phyloP scores from a whole-genome alignment of 2,888 invertebrate species.

The Andrena marginata region DNA sequence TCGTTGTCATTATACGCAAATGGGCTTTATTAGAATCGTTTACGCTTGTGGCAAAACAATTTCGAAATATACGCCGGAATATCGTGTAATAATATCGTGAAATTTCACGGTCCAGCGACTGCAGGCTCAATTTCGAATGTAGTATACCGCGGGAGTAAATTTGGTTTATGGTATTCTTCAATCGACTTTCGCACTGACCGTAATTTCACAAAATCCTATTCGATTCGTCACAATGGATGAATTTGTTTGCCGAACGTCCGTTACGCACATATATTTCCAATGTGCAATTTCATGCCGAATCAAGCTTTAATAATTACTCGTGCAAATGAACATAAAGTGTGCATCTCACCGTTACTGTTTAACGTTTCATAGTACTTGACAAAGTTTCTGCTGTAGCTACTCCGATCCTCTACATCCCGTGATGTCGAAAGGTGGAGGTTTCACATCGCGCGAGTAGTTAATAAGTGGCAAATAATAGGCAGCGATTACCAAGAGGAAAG shows the following conservation, averaged over 20 bases:
- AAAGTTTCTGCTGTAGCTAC: neutral
- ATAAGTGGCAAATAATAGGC: slow-evolving; percentile 19
- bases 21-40: neutral
- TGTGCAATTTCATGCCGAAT: too few species aligned
- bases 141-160: slow-evolving; percentile 2
- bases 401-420: neutral
- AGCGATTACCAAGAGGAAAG: slow-evolving; percentile 5
- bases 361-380: neutral
- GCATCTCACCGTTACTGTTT: neutral
- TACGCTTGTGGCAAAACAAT: neutral
- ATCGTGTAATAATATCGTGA: neutral
- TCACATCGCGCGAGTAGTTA: neutral
- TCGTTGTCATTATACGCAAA: slow-evolving; percentile 11
- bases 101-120: neutral
- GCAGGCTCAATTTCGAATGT: neutral
- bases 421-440: neutral
- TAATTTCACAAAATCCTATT: neutral
- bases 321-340: too few species aligned
- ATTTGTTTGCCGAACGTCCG: neutral
- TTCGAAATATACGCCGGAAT: neutral
- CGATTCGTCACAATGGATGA: neutral
- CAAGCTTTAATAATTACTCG: too few species aligned
- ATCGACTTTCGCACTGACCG: neutral
- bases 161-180: neutral
- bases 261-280: too few species aligned